Evolutionary conservation across 1,140 invertebrate genomes (phyloP).

Genomic region (Aphaenogaster floridana): DNA sequence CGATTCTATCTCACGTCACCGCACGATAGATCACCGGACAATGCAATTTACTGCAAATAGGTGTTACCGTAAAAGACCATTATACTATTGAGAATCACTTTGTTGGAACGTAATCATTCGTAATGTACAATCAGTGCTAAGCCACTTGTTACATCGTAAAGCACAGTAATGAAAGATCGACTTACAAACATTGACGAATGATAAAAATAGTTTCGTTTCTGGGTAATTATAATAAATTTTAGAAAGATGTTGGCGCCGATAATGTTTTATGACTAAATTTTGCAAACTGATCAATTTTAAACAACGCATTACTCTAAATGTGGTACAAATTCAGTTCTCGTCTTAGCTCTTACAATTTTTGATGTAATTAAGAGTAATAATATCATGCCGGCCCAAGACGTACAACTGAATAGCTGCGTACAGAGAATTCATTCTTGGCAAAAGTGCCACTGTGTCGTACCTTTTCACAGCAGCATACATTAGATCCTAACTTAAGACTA

Average conservation of each 20-base stretch:
- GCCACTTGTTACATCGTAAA: conserved; percentile 23
- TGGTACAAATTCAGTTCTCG: background rate
- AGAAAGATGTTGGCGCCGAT: background rate
- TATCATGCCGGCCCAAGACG: background rate
- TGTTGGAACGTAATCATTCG: conserved; percentile 17
- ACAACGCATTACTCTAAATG: background rate
- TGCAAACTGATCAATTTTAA: background rate
- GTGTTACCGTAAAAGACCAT: conserved; percentile 48
- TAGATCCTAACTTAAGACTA: conserved; percentile 22
- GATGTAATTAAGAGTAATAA: conserved; percentile 18
- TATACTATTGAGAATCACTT: conserved; percentile 64
- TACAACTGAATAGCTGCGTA: background rate
- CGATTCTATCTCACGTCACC: conserved; percentile 69
- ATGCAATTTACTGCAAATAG: conserved; percentile 70
- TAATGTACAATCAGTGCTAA: background rate
- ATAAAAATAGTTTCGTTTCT: background rate
- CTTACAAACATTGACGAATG: background rate
- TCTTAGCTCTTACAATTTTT: background rate
- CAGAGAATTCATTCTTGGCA: conserved; percentile 29
- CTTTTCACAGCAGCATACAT: conserved; percentile 11
- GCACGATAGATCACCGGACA: conserved; percentile 63
- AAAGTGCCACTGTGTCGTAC: background rate
- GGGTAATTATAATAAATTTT: background rate
- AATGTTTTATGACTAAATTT: background rate
- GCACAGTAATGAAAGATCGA: background rate